Conservation (phyloP, 1,140 invertebrate genomes). For the Zaprionus gabonicus region DNA sequence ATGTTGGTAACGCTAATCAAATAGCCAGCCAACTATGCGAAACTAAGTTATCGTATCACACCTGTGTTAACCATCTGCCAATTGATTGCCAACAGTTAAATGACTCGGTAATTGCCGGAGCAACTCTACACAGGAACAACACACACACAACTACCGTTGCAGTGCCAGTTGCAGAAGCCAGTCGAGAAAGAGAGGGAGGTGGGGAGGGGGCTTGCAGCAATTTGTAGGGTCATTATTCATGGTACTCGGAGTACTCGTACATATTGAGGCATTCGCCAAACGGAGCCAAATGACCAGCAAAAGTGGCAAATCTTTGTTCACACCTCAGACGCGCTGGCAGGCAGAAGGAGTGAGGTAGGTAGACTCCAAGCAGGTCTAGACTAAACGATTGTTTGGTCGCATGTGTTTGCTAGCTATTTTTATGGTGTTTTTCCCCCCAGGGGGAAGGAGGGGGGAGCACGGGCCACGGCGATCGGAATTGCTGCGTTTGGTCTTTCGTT, state of each 20-base stretch:
- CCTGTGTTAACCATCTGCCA: slow-evolving; percentile 50
- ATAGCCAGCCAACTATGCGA: not conserved
- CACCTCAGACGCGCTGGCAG: slow-evolving; percentile 48
- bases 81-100: slow-evolving; percentile 68
- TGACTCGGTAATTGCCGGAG: slow-evolving; percentile 70
- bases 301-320: slow-evolving; percentile 82
- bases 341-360: not conserved
- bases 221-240: slow-evolving; percentile 79
- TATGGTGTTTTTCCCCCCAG: slow-evolving; percentile 46
- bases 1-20: not conserved
- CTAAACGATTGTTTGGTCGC: slow-evolving; percentile 42
- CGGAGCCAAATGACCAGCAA: slow-evolving; percentile 69
- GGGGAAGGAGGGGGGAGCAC: too few relatives aligned
- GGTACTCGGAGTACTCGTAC: slow-evolving; percentile 39
- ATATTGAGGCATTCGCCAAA: slow-evolving; percentile 59
- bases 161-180: slow-evolving; percentile 42
- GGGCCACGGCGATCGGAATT: slow-evolving; percentile 47
- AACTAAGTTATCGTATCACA: slow-evolving; percentile 25
- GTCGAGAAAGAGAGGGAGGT: slow-evolving; percentile 42
- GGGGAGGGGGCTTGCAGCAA: slow-evolving; percentile 50
- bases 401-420: slow-evolving; percentile 74
- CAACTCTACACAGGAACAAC: slow-evolving; percentile 37
- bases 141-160: slow-evolving; percentile 51
- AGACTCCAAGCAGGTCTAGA: slow-evolving; percentile 11
- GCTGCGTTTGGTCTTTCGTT: slow-evolving; percentile 76